These are phyloP conservation scores for Myiothlypis chrysogaster DNA, from an alignment of 2,797 vertebrate species.

Conservation along the genomic window DNA sequence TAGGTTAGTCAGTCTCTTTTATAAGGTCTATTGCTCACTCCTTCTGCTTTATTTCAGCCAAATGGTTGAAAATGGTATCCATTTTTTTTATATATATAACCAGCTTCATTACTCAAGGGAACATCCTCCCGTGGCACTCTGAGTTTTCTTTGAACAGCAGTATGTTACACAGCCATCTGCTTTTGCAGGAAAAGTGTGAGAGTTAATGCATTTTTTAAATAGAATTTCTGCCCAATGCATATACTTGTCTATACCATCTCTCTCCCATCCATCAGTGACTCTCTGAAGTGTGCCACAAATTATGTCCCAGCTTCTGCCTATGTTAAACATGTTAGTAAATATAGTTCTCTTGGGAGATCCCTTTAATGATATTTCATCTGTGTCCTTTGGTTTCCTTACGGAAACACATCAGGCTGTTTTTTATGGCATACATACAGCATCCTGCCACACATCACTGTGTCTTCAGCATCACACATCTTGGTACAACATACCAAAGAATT, in stretches of 20 bases:
- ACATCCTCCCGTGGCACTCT: neutral
- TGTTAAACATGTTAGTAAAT: neutral
- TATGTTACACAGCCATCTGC: neutral
- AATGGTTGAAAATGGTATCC: neutral
- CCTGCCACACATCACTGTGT: neutral
- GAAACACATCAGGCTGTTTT: neutral
- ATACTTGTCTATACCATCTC: neutral
- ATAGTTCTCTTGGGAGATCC: neutral
- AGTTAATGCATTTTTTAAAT: neutral
- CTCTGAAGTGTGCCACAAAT: neutral
- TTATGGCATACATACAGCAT: neutral
- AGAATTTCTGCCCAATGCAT: neutral
- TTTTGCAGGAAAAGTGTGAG: neutral
- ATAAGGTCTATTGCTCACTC: neutral
- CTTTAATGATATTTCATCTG: neutral
- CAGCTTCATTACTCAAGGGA: neutral
- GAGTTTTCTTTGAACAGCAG: neutral
- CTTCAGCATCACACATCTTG: neutral
- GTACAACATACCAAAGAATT: neutral
- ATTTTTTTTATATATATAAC: neutral
- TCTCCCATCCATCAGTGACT: neutral
- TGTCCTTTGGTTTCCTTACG: neutral
- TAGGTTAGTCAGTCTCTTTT: neutral
- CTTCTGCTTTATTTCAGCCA: neutral
- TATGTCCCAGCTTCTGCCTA: neutral